Percentiles rank a stretch among this genome's conserved stretches.
phyloP scores from a whole-genome alignment of 1,140 invertebrate species.

The Drosophila suzukii region DNA sequence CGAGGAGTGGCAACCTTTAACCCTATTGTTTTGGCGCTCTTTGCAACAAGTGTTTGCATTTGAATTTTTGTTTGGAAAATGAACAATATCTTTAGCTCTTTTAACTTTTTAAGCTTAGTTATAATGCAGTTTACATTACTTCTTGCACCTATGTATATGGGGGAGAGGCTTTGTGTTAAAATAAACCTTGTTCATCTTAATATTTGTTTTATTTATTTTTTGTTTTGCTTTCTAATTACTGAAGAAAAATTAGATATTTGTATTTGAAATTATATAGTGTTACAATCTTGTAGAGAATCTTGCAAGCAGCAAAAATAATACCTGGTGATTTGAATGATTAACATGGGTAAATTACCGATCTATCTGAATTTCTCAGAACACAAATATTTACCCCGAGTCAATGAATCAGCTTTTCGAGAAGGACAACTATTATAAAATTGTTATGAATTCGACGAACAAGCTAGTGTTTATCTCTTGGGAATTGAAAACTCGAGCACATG shows the following conservation, averaged over 20 bases:
- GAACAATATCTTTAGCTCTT: too few species aligned
- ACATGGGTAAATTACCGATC: not conserved
- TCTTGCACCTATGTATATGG: too few species aligned
- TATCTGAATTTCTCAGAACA: conserved; percentile 8
- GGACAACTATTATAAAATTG: conserved; percentile 25
- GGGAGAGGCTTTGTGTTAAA: too few species aligned
- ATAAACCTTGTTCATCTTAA: too few species aligned
- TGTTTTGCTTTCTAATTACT: too few species aligned
- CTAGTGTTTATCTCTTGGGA: conserved; percentile 5
- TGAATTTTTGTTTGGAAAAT: not conserved
- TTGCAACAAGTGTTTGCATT: conserved; percentile 4
- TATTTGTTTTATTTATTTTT: too few species aligned
- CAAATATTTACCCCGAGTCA: not conserved
- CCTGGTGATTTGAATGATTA: not conserved
- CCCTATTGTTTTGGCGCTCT: not conserved
- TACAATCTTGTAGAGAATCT: not conserved
- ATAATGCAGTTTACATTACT: too few species aligned
- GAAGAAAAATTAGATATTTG: too few species aligned
- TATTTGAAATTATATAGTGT: too few species aligned
- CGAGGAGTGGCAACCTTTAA: not conserved
- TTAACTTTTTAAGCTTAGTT: too few species aligned
- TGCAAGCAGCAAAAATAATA: not conserved
- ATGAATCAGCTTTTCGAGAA: conserved; percentile 21
- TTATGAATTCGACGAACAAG: conserved; percentile 35
- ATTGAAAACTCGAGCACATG: conserved; percentile 32